Conservation (phyloP, 2,113 vertebrate species). For the Desmodus rotundus region DNA sequence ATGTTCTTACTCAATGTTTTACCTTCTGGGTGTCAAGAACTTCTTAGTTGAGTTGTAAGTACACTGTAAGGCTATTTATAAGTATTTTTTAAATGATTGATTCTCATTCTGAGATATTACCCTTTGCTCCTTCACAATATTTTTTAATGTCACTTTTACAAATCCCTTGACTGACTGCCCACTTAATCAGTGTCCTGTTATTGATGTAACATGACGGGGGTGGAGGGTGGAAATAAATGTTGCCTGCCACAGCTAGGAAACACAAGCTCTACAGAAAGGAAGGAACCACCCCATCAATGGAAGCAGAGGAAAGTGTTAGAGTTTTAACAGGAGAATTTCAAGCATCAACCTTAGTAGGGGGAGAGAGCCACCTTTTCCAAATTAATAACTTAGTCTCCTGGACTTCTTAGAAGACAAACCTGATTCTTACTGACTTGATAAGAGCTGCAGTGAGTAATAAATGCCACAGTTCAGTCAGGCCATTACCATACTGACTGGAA, state of each 20-base stretch:
- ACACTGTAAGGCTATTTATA: not conserved
- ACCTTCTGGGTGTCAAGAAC: not conserved
- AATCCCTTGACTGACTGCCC: not conserved
- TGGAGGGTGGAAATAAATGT: not conserved
- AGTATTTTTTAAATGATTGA: not conserved
- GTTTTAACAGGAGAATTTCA: not conserved
- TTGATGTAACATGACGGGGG: not conserved
- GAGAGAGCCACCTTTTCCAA: not conserved
- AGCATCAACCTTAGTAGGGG: not conserved
- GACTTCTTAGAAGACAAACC: not conserved
- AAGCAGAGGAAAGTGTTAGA: not conserved
- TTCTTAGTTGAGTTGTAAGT: not conserved
- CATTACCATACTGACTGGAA: slow-evolving; percentile 17
- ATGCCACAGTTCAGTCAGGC: not conserved
- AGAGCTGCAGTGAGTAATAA: slow-evolving; percentile 36
- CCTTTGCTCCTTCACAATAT: not conserved
- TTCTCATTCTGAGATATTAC: slow-evolving; percentile 14
- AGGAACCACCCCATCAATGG: not conserved
- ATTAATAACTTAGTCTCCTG: not conserved
- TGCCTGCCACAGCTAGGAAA: not conserved
- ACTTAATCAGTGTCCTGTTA: not conserved
- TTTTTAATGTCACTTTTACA: slow-evolving; percentile 34
- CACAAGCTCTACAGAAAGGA: not conserved
- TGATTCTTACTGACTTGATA: not conserved
- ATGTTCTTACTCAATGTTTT: not conserved